Evolutionary conservation across 2,888 invertebrate genomes (phyloP).

Genomic region (Dolomedes plantarius): DNA sequence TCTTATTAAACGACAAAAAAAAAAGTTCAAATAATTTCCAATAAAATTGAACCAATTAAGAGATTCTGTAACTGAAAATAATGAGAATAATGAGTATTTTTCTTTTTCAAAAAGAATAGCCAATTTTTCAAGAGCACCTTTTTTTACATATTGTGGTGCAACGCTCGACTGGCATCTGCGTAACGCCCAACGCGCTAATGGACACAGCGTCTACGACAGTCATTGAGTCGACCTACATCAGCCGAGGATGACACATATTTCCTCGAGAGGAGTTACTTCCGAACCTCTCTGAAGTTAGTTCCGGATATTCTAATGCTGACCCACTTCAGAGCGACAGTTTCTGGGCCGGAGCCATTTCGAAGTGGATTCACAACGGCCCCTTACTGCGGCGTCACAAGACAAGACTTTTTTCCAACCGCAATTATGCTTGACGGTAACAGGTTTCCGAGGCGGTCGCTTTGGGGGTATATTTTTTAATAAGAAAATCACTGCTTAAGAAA

Average conservation of each 20-base stretch:
- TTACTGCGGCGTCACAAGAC: not conserved
- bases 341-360: conserved; percentile 14
- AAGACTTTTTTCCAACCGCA: not conserved
- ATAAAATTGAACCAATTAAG: too few relatives aligned
- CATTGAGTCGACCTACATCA: conserved; percentile 4
- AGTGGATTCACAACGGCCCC: not conserved
- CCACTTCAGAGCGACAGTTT: conserved; percentile 1
- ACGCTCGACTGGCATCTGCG: not conserved
- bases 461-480: too few relatives aligned
- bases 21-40: too few relatives aligned
- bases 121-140: too few relatives aligned
- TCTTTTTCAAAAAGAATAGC: too few relatives aligned
- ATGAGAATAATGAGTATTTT: too few relatives aligned
- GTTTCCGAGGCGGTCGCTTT: too few relatives aligned
- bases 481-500: too few relatives aligned
- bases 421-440: too few relatives aligned
- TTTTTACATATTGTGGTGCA: not conserved
- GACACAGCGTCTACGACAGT: conserved; percentile 3
- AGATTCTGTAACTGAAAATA: too few relatives aligned
- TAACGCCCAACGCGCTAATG: conserved; percentile 8
- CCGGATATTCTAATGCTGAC: conserved; percentile 13
- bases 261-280: not conserved
- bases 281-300: conserved; percentile 12
- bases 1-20: too few relatives aligned
- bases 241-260: conserved; percentile 2